Evolutionary conservation across 2,888 invertebrate genomes (phyloP), one percentile per base, ranked within the genome.

Genomic region (Gasteruption jaculator): DNA sequence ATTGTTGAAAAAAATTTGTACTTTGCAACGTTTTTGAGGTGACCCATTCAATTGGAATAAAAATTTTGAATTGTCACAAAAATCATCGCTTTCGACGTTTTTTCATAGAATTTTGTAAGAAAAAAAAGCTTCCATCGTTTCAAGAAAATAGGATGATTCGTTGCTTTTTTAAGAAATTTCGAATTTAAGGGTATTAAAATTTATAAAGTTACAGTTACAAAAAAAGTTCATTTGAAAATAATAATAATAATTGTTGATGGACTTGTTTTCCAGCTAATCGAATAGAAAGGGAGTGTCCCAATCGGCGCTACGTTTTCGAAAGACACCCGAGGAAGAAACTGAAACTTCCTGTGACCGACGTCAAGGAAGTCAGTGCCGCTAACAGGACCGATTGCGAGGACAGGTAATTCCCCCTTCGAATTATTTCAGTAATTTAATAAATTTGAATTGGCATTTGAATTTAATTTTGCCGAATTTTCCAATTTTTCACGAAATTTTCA

Each of bases 301-400:
- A 90, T 49, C 79, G 91, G 30, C 81, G 87, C 31, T 92, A 91
- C 70, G 86, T 91, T 6, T 91, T 91, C 61, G 92, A 92, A 68
- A 77, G 91, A 41, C 89, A 91, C 63, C 86, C 89, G 2, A 76
- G 89, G 11, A 91, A 90, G 63, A 87, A 89, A 52, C 69, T 91
- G 38, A 89, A 89, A 65, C 75, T 91, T 16, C 85, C 87, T 10
- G 74, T 85, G 26, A 83, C 86, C 5, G 90, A 90, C 63, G 76
- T 88, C 33, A 91, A 91, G 68, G 91, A 91, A 73, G 82, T 89
- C 49, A 85, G 84, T 56, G 88, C 90, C 1, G 80, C 85, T 3
- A 91, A 92, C 69, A 77, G 91, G 46, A 90, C 87, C 3, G 91
- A 91, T 58, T 92, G 91, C 62, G 91, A 91, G 68, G 91, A 91